Conservation (phyloP, 2,888 invertebrate species). For the Aethes cnicana region DNA sequence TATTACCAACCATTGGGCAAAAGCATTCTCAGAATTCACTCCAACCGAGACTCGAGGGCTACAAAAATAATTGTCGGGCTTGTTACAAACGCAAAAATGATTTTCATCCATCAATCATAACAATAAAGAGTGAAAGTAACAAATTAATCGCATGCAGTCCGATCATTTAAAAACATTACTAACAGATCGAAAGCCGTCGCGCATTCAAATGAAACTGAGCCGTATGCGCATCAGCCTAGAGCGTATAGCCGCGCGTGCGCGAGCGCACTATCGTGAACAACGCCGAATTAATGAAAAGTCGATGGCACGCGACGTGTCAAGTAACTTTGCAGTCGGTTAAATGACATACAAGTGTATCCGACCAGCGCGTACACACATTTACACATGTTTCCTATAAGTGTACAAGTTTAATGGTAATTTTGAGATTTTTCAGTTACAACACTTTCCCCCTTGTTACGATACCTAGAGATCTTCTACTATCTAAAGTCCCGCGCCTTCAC, state of each 20-base stretch:
- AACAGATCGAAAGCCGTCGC: constrained; percentile 6
- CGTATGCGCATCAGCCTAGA: background rate
- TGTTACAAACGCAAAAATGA: constrained; percentile 3
- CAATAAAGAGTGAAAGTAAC: constrained; percentile 9
- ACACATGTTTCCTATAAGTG: no score
- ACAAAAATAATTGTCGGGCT: no score
- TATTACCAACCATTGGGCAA: no score
- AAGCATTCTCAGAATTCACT: background rate
- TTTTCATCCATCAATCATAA: constrained; percentile 3
- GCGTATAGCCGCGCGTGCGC: background rate
- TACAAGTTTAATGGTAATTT: no score
- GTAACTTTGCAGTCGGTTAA: background rate
- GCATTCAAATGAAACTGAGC: background rate
- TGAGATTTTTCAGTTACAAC: no score
- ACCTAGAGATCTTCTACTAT: no score
- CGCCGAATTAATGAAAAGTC: constrained; percentile 7
- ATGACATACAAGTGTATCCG: background rate
- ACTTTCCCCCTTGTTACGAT: no score
- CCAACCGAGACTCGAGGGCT: no score
- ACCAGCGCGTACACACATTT: background rate
- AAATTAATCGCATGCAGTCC: constrained; percentile 6
- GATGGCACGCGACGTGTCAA: constrained; percentile 8
- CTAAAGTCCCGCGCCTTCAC: no score
- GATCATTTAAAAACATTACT: constrained; percentile 14
- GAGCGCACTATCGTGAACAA: background rate